phyloP scores from a whole-genome alignment of 2,888 invertebrate species.

The Lycaena phlaeas region DNA sequence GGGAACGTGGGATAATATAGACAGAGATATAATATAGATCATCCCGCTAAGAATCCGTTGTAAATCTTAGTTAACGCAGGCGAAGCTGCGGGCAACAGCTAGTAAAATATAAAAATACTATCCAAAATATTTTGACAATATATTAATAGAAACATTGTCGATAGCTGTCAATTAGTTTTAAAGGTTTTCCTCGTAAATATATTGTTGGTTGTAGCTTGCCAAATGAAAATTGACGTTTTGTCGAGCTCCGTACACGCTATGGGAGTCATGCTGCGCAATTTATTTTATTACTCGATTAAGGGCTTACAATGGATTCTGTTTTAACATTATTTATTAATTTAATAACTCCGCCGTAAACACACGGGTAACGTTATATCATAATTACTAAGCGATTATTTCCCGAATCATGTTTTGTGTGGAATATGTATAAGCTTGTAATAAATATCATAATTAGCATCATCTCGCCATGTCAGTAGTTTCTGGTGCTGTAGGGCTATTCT shows the following conservation, averaged over 20 bases:
- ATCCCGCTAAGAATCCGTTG: too few relatives aligned
- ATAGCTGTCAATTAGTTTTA: conserved; percentile 27
- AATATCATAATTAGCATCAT: background rate
- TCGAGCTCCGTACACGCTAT: conserved; percentile 20
- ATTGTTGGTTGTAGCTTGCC: conserved; percentile 29
- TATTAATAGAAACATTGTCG: conserved; percentile 16
- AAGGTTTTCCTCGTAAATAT: conserved; percentile 31
- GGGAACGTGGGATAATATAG: too few relatives aligned
- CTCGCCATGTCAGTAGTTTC: too few relatives aligned
- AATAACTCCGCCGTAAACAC: conserved; percentile 22
- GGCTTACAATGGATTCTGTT: conserved; percentile 38
- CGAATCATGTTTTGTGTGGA: background rate
- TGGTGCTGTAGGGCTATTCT: too few relatives aligned
- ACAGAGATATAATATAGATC: too few relatives aligned
- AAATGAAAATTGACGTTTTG: conserved; percentile 51
- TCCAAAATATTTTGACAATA: conserved; percentile 4
- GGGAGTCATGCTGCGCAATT: conserved; percentile 33
- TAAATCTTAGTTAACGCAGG: too few relatives aligned
- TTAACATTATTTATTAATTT: conserved; percentile 29
- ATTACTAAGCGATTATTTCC: background rate
- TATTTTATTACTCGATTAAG: conserved; percentile 50
- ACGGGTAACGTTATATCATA: conserved; percentile 2
- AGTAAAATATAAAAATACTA: too few relatives aligned
- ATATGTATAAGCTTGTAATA: background rate
- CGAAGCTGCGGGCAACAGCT: too few relatives aligned